Evolutionary conservation across 2,113 vertebrate genomes (phyloP).

Genomic region (Dromas ardeola): DNA sequence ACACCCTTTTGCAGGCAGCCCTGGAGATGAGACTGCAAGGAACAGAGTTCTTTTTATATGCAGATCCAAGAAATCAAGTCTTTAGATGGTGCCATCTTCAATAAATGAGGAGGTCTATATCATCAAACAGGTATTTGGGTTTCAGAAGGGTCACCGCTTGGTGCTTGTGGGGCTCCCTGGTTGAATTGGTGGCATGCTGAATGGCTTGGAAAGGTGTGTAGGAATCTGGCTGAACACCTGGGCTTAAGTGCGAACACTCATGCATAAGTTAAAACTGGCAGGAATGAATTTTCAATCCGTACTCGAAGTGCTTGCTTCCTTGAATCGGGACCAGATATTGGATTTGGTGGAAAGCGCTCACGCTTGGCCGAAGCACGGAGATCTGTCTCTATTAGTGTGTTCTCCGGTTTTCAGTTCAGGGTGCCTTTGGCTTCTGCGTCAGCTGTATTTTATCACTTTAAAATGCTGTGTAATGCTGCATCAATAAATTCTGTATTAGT

Average conservation of each 20-base stretch:
- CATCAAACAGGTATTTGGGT: background rate
- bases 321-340: background rate
- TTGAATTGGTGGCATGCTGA: background rate
- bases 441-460: slow-evolving; percentile 49
- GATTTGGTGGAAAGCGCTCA: background rate
- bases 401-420: slow-evolving; percentile 9
- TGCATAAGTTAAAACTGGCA: fast-evolving
- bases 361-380: background rate
- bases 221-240: fast-evolving
- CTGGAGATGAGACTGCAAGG: background rate
- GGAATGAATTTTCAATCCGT: background rate
- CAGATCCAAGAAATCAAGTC: too few species aligned
- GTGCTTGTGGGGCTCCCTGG: background rate
- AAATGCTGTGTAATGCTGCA: slow-evolving; percentile 15
- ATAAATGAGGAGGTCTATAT: fast-evolving
- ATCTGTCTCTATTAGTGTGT: slow-evolving; percentile 50
- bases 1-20: background rate
- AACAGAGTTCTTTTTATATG: fast-evolving
- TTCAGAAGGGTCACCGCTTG: background rate
- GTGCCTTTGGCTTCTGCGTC: slow-evolving; percentile 45
- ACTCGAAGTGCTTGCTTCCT: background rate
- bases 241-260: fast-evolving
- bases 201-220: fast-evolving
- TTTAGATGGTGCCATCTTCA: fast-evolving
- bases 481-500: slow-evolving; percentile 57